These are phyloP conservation scores for Pseudolaguvia tuberculata DNA, from an alignment of 2,113 vertebrate species.

Conservation along the genomic window DNA sequence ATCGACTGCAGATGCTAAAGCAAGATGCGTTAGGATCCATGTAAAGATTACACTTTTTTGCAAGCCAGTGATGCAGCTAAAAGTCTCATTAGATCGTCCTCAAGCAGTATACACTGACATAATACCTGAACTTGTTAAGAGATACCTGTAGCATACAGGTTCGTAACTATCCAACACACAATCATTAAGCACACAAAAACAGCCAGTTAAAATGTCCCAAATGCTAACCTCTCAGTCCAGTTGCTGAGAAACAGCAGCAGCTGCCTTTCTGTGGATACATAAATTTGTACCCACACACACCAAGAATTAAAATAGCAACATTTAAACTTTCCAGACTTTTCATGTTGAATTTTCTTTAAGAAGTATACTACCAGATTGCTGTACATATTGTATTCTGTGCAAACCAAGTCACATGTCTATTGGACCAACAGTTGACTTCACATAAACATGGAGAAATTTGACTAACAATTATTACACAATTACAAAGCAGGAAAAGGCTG, in stretches of 20 bases:
- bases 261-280: not conserved
- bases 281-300: constrained; percentile 2
- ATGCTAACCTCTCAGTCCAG: not conserved
- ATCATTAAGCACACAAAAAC: not conserved
- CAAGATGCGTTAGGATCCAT: not conserved
- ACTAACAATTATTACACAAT: not conserved
- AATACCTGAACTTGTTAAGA: not conserved
- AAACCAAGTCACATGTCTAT: too few relatives aligned
- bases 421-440: too few relatives aligned
- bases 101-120: not conserved
- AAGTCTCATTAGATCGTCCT: not conserved
- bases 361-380: not conserved
- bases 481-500: not conserved
- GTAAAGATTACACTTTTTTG: not conserved
- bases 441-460: not conserved
- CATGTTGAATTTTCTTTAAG: not conserved
- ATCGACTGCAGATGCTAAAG: not conserved
- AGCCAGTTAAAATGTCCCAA: not conserved
- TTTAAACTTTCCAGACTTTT: constrained; percentile 1
- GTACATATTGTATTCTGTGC: too few relatives aligned
- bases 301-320: constrained; percentile 14
- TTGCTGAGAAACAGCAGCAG: constrained; percentile 15
- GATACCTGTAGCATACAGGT: not conserved
- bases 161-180: not conserved
- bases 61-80: not conserved